Conservation (phyloP, 2,113 vertebrate species). For the Anhinga rufa region DNA sequence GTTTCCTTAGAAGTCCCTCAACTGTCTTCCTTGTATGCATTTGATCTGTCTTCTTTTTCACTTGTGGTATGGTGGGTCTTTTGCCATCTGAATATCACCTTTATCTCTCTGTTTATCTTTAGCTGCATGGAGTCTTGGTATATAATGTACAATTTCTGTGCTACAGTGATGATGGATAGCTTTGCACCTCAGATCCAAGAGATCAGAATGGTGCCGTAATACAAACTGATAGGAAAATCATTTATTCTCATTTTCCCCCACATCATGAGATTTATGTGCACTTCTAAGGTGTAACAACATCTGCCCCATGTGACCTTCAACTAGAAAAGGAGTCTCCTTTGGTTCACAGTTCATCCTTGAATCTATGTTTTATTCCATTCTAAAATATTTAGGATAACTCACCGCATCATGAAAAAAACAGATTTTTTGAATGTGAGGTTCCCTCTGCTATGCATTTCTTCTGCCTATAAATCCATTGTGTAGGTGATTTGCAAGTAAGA, state of each 20-base stretch:
- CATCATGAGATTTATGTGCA: not conserved
- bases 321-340: not conserved
- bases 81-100: not conserved
- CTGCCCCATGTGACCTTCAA: not conserved
- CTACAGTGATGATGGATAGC: not conserved
- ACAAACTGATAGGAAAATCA: not conserved
- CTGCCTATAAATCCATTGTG: not conserved
- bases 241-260: not conserved
- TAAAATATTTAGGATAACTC: not conserved
- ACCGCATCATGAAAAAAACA: not conserved
- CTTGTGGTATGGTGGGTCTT: not conserved
- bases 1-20: not conserved
- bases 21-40: not conserved
- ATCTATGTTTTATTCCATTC: not conserved
- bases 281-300: not conserved
- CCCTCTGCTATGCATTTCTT: not conserved
- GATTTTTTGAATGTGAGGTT: not conserved
- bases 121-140: not conserved
- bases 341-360: not conserved
- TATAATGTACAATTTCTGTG: not conserved
- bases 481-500: not conserved
- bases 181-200: not conserved
- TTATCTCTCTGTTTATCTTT: not conserved
- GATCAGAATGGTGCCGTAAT: constrained; percentile 4
- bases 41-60: not conserved